These are phyloP conservation scores for Delichon dasypus DNA, from an alignment of 2,797 vertebrate species.

Conservation along the genomic window DNA sequence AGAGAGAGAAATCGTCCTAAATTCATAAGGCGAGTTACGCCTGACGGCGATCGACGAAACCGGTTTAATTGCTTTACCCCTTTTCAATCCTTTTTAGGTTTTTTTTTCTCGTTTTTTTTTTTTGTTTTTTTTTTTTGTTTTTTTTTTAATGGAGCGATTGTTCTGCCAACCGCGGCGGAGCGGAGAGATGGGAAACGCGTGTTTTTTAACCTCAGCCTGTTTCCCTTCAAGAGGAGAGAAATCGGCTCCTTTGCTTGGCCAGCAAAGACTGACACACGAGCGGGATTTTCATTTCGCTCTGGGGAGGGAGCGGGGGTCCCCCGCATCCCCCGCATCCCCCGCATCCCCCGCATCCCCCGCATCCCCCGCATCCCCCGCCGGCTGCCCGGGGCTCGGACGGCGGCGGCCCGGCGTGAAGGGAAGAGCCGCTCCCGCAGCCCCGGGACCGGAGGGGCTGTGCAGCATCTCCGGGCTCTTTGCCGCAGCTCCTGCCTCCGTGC, in stretches of 20 bases:
- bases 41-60: slow-evolving; percentile 48
- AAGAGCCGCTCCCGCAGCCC: neutral
- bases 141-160: neutral
- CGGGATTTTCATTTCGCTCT: neutral
- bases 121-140: neutral
- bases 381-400: neutral
- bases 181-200: neutral
- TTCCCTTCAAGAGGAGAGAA: slow-evolving; percentile 22
- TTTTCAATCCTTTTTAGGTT: neutral
- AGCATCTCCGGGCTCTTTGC: neutral
- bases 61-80: neutral
- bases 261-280: neutral
- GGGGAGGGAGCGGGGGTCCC: neutral
- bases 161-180: neutral
- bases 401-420: neutral
- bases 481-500: neutral
- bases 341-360: neutral
- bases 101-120: neutral
- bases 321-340: neutral
- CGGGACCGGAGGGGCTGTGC: neutral
- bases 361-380: neutral
- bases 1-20: slow-evolving; percentile 39
- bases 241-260: neutral
- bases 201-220: neutral
- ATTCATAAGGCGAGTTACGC: slow-evolving; percentile 21